Base-by-base conservation (phyloP, 2,888 invertebrate species). In the Eristalis tenax region DNA sequence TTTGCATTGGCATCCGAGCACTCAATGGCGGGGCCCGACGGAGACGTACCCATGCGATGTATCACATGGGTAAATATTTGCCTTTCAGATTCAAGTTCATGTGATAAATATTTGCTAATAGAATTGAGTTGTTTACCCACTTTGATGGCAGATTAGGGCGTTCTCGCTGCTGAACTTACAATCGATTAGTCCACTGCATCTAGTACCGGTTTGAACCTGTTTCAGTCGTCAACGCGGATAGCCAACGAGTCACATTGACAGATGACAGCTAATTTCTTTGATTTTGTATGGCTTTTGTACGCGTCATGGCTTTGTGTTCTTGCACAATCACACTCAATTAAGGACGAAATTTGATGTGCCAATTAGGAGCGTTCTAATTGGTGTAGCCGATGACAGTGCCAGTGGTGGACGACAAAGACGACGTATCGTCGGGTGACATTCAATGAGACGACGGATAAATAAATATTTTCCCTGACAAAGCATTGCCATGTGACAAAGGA, bases 281-380 rank as follows among this genome's bases (percentile, higher is more conserved):
- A 18, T 32, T 32, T 32, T 6, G 32, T 32, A 4, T 32, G 32
- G 32, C 6, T 32, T 32, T 4, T 32, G 32, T n/a, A 50, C 18
- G 50, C 50, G 18, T 50, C 50, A 18, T 4, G 18, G 50, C 50
- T 50, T 50, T 50, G 18, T 18, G 50, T 18, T 50, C 18, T 50
- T 18, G 50, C 50, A 50, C 50, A 50, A 18, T 50, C 50, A 2
- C n/a, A 50, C 6, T n/a, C 50, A 50, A 50, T 50, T 50, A 50
- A 18, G 50, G 50, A 18, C 50, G 18, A 50, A 15, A 50, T 50
- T 50, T 18, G 6, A 50, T 18, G 50, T 18, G n/a, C 50, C 18
- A 50, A 50, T 50, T 50, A 50, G 50, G 50, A 50, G 50, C 50
- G 50, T 50, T 50, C 50, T 50, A 50, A 50, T 50, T 50, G 50